phyloP scores from a whole-genome alignment of 2,888 invertebrate species.

The Lepas anatifera region DNA sequence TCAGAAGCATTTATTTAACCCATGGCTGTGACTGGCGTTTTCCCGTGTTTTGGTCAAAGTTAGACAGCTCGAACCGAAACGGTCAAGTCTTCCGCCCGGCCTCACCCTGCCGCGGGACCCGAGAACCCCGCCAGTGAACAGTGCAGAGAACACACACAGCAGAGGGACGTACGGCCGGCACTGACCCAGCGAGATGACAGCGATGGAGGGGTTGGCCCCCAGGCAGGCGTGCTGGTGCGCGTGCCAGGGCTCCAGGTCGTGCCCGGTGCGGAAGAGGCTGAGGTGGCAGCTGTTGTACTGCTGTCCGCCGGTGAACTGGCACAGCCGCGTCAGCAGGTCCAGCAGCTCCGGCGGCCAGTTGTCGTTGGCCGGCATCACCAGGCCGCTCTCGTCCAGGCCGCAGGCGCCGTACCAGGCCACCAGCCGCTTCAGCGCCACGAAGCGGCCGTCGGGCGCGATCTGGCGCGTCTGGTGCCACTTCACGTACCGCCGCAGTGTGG shows the following conservation, averaged over 20 bases:
- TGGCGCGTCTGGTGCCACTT: conserved; percentile 24
- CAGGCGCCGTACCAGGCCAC: conserved; percentile 40
- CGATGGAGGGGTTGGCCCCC: conserved; percentile 32
- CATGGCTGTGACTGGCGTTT: too few species aligned
- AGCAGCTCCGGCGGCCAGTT: conserved; percentile 29
- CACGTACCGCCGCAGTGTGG: conserved; percentile 21
- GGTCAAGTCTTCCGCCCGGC: too few species aligned
- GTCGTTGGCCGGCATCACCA: conserved; percentile 27
- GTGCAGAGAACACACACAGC: too few species aligned
- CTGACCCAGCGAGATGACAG: conserved; percentile 33
- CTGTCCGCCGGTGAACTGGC: conserved; percentile 31
- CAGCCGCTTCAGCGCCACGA: conserved; percentile 26
- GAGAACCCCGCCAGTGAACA: too few species aligned
- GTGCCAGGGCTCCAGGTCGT: conserved; percentile 26
- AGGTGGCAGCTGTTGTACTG: conserved; percentile 38
- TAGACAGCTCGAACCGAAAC: too few species aligned
- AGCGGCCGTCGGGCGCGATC: conserved; percentile 15
- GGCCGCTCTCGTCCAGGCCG: conserved; percentile 36
- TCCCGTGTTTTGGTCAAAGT: too few species aligned
- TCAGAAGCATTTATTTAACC: too few species aligned
- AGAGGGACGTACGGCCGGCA: conserved; percentile 29
- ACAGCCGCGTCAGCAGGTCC: conserved; percentile 29
- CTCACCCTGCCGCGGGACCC: too few species aligned
- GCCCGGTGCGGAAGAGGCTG: conserved; percentile 38
- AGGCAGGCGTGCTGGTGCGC: conserved; percentile 20